Base-by-base conservation (phyloP, 2,797 vertebrate genomes). In the Silurus lanzhouensis region DNA sequence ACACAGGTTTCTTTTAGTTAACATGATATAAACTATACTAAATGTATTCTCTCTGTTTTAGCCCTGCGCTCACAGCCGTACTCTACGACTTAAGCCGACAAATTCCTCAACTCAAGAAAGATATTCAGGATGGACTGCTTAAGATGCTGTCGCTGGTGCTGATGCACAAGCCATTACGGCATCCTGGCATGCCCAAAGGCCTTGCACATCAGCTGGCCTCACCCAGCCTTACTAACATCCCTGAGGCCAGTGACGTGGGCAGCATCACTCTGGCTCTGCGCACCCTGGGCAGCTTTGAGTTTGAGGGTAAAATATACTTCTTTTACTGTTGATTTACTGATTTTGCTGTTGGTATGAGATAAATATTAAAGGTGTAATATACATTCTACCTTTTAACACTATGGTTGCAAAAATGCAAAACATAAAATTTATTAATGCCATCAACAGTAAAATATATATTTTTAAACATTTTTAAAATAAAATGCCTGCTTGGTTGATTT, bases 131-230 rank as follows among this genome's bases (percentile, higher is more conserved):
- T 0, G 98, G 98, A 25, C 95, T 99, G 52, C 93, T 99, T 90
- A 99, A 99, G 93, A 99, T 99, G 98, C 96, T 99, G 0, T 99
- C 98, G 1, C 93, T 99, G 85, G 98, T 99, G 85, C 92, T 99
- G 15, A 99, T 99, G 98, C 98, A 99, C 94, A 98, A 98, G 84
- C 98, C 98, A 0, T 94, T 99, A 68, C 94, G 98, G 48, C 98
- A 99, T 87, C 98, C 98, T 0, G 98, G 98, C 90, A 99, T 99
- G 98, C 98, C 98, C 68, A 99, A 98, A 90, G 97, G 98, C 88
- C 95, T 99, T 86, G 97, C 98, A 38, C 96, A 98, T 85, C 98
- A 99, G 92, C 94, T 99, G 88, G 95, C 98, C 44, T 99, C 98
- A 0, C 98, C 98, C 3, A 98, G 97, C 91, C 98, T 99, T 91